Evolutionary conservation across 2,888 invertebrate species (phyloP).

Genomic region (Rotaria socialis): DNA sequence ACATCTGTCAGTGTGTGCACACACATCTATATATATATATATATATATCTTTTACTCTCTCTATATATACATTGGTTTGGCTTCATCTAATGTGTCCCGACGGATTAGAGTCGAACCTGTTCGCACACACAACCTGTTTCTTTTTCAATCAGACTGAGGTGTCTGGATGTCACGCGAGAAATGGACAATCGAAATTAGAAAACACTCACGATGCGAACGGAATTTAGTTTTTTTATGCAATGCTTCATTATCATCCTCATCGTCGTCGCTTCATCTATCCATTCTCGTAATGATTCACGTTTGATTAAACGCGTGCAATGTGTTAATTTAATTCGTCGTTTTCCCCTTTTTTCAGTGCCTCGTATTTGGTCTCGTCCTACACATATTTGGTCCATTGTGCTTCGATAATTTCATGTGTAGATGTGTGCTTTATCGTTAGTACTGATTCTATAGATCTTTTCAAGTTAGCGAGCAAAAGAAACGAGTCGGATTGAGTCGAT

Average conservation of each 20-base stretch:
- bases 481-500: neutral
- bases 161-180: neutral
- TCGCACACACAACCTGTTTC: conserved; percentile 25
- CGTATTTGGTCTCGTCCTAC: neutral
- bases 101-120: conserved; percentile 15
- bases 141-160: neutral
- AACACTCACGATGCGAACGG: neutral
- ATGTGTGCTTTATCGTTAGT: neutral
- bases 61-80: conserved; percentile 19
- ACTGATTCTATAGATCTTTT: neutral
- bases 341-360: neutral
- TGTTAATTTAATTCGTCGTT: conserved; percentile 16
- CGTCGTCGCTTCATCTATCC: neutral
- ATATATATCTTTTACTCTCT: neutral
- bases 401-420: neutral
- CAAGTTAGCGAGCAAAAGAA: neutral
- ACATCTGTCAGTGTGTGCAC: conserved; percentile 6
- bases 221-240: neutral
- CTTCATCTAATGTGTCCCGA: conserved; percentile 25
- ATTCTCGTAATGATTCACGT: conserved; percentile 25
- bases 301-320: conserved; percentile 13
- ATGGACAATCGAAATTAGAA: neutral
- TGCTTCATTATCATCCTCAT: neutral
- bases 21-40: neutral
- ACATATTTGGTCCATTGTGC: neutral